Evolutionary conservation across 2,888 invertebrate genomes (phyloP), one percentile per base, ranked within the genome.

Genomic region (Parnassius mnemosyne): DNA sequence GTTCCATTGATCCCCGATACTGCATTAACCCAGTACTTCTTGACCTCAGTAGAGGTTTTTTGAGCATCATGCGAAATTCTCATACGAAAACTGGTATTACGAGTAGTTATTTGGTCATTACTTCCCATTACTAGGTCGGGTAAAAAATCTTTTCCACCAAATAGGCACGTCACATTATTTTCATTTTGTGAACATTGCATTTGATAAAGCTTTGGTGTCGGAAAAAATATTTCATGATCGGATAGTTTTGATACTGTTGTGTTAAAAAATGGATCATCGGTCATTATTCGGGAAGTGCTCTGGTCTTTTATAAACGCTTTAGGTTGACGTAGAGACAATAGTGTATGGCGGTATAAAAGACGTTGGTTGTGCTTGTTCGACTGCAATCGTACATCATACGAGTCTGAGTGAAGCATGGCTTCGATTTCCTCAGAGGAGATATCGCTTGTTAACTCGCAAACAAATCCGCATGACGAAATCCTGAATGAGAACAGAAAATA

Each of bases 151-250:
- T 25, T 47, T 10, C 42, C 47, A 5, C 89, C 79, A 70, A 87
- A 77, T 78, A 71, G 56, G 84, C 92, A 80, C 74, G 86, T 71
- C 62, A 84, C 69, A 85, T 88, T 86, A 1, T 78, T 80, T 0
- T 87, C 76, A 53, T 81, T 81, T 57, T 86, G 72, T 13, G 69
- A 72, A 74, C 91, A 79, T 69, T 83, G 75, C 69, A 88, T 71
- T 74, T 85, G 68, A 79, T 89, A 94, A 13, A 94, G 75, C 34
- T 89, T 87, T 9, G 92, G 89, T 0, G 94, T 89, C 2, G 95
- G 95, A 72, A 95, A 95, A 79, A 93, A 95, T 66, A 93, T 86
- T 61, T 86, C 79, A 49, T 81, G 83, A 44, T 89, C 87, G 0
- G 93, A 92, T 9, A 94, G 74, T 76, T 88, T 92, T 12, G 94